Percentiles rank a stretch among this genome's conserved stretches.
Evolutionary conservation across 2,113 vertebrate species (phyloP).

Genomic region (Sorex fumeus): DNA sequence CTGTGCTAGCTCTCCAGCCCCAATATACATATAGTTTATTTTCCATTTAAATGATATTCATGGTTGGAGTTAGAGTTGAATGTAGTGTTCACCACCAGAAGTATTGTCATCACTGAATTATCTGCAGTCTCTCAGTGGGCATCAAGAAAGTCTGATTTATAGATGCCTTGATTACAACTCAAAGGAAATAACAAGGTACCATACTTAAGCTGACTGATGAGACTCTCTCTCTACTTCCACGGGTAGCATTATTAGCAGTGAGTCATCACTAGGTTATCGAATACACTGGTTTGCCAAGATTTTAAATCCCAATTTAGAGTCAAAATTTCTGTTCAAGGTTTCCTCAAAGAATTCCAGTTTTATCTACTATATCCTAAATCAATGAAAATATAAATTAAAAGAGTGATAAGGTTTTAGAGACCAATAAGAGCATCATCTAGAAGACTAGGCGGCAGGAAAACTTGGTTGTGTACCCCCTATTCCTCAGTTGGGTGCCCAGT

Average conservation of each 20-base stretch:
- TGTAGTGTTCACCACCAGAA: background rate
- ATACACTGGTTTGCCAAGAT: background rate
- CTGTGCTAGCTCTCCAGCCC: too few relatives aligned
- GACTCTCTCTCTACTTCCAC: background rate
- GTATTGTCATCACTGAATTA: background rate
- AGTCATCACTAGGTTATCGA: background rate
- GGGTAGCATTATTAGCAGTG: background rate
- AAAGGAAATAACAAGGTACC: background rate
- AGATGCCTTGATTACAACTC: background rate
- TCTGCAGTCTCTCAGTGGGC: background rate
- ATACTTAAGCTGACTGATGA: background rate
- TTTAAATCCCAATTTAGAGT: slow-evolving; percentile 1
- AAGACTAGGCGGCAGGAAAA: background rate
- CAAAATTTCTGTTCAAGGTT: background rate
- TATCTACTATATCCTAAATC: background rate
- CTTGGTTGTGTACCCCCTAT: background rate
- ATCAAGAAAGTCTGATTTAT: background rate
- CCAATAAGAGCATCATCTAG: background rate
- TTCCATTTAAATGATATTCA: background rate
- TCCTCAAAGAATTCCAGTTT: slow-evolving; percentile 14
- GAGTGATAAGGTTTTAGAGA: background rate
- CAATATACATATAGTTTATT: background rate
- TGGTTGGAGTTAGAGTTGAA: slow-evolving; percentile 32
- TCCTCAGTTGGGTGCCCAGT: background rate
- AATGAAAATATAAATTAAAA: background rate